A percentile compares a stretch with the other conserved stretches of the same genome.
phyloP scores from a whole-genome alignment of 2,113 vertebrate species.

The Peromyscus polionotus region DNA sequence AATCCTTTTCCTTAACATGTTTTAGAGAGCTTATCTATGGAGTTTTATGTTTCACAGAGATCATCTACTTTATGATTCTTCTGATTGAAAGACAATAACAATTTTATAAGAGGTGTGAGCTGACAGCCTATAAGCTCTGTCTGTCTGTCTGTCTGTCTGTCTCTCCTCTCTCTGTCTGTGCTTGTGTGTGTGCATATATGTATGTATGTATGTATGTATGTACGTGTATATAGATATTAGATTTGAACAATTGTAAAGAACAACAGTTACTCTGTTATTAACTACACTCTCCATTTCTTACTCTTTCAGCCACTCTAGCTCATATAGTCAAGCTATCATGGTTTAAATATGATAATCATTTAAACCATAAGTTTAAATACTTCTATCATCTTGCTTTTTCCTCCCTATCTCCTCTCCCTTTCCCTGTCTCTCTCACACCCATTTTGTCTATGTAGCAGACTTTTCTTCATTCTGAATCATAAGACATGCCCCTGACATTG shows the following conservation, averaged over 20 bases:
- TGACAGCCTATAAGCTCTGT: background rate
- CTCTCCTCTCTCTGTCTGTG: background rate
- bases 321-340: background rate
- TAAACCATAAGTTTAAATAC: background rate
- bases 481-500: background rate
- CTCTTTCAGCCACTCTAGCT: background rate
- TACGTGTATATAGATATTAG: background rate
- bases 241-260: background rate
- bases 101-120: slow-evolving; percentile 27
- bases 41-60: slow-evolving; percentile 23
- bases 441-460: background rate
- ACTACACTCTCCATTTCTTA: background rate
- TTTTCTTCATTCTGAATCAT: slow-evolving; percentile 29
- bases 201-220: background rate
- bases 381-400: background rate
- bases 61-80: slow-evolving; percentile 36
- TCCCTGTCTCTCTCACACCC: too few relatives aligned
- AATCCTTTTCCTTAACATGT: slow-evolving; percentile 9
- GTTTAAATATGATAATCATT: background rate
- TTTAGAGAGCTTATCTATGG: slow-evolving; percentile 31
- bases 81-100: slow-evolving; percentile 28
- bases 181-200: background rate
- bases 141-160: background rate
- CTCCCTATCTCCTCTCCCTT: too few relatives aligned
- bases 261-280: background rate